Percentiles rank a stretch among this genome's conserved stretches.
Conservation (phyloP, 2,888 invertebrate species). For the Antheraea yamamai region DNA sequence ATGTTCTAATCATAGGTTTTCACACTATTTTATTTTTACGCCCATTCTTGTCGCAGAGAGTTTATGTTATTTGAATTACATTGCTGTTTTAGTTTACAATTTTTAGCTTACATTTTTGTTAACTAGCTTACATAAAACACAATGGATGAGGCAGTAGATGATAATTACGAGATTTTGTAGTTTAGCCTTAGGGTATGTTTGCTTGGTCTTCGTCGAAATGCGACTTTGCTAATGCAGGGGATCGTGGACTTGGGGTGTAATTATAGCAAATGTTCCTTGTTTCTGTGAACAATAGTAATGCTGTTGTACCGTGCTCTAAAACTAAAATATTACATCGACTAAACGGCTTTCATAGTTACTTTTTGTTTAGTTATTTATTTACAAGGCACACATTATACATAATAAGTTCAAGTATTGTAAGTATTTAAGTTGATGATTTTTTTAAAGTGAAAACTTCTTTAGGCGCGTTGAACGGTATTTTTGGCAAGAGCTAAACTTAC, state of each 20-base stretch:
- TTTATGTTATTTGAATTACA: slow-evolving; percentile 32
- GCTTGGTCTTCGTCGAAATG: slow-evolving; percentile 52
- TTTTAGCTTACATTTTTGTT: background rate
- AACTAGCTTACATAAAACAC: slow-evolving; percentile 22
- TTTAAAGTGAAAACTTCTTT: no score
- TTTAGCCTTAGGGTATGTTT: slow-evolving; percentile 42
- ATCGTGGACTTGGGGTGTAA: slow-evolving; percentile 69
- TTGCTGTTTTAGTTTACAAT: slow-evolving; percentile 31
- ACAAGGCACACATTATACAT: no score
- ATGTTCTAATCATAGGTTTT: slow-evolving; percentile 76
- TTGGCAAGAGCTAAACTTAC: no score
- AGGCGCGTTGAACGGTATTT: no score
- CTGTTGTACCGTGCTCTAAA: slow-evolving; percentile 27
- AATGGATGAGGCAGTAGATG: slow-evolving; percentile 37
- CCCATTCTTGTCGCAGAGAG: background rate
- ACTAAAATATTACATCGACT: slow-evolving; percentile 27
- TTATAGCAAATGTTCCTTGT: slow-evolving; percentile 74
- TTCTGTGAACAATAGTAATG: slow-evolving; percentile 63
- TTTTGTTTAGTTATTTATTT: background rate
- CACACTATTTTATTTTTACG: slow-evolving; percentile 46
- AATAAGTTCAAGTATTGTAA: no score
- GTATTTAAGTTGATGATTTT: no score
- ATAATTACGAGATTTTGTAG: slow-evolving; percentile 19
- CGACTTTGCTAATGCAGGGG: slow-evolving; percentile 64
- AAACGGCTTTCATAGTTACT: background rate